These are phyloP conservation scores for Dipodomys stephensi DNA, from an alignment of 2,113 vertebrate genomes.

Conservation along the genomic window DNA sequence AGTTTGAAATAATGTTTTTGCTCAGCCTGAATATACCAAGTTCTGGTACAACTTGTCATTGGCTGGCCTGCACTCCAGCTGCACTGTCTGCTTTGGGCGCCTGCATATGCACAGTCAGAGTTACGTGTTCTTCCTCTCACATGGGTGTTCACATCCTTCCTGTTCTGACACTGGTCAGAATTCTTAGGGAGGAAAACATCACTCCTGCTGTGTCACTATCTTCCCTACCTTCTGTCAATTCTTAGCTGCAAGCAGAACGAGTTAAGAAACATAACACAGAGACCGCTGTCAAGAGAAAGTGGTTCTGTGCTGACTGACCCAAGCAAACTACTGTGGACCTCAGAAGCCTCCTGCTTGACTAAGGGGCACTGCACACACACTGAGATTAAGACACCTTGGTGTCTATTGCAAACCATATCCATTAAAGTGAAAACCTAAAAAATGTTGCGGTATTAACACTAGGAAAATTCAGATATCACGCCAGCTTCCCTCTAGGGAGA, in stretches of 20 bases:
- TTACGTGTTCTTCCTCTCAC: not conserved
- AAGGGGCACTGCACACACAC: not conserved
- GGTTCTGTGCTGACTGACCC: not conserved
- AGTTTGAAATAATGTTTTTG: not conserved
- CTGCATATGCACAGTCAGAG: not conserved
- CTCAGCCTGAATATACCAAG: not conserved
- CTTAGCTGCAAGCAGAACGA: not conserved
- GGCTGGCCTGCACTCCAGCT: not conserved
- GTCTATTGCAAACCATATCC: not conserved
- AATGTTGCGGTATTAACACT: not conserved
- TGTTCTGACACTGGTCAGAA: not conserved
- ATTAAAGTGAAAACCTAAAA: not conserved
- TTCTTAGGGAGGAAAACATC: not conserved
- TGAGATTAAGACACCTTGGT: not conserved
- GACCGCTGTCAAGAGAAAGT: not conserved
- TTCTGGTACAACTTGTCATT: not conserved
- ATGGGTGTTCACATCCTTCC: not conserved
- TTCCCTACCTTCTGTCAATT: not conserved
- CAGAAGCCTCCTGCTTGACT: not conserved
- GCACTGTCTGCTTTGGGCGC: not conserved
- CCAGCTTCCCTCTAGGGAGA: not conserved
- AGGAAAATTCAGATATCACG: not conserved
- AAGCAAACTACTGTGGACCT: not conserved
- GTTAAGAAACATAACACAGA: not conserved
- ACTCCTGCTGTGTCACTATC: not conserved